These are phyloP conservation scores for Rutilus rutilus DNA, from an alignment of 2,113 vertebrate genomes.

Conservation along the genomic window DNA sequence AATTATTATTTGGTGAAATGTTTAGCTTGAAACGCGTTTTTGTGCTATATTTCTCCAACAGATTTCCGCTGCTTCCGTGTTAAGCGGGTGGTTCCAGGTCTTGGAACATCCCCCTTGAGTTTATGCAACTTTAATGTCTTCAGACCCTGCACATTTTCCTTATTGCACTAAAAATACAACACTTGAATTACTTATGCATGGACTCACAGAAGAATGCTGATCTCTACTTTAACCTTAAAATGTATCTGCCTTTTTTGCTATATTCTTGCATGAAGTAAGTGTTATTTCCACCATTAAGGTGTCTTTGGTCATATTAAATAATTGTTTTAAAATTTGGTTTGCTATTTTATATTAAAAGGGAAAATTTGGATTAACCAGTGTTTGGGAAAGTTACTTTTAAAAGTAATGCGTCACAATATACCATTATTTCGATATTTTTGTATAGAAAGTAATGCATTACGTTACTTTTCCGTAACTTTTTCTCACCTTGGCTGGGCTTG, in stretches of 20 bases:
- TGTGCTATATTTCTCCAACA: neutral
- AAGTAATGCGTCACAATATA: too few relatives aligned
- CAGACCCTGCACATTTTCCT: conserved; percentile 45
- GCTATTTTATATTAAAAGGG: neutral
- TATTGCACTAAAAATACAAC: conserved; percentile 56
- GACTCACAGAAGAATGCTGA: conserved; percentile 17
- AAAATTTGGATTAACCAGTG: too few relatives aligned
- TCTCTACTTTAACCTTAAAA: neutral
- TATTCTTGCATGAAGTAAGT: neutral
- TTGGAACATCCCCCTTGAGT: conserved; percentile 38
- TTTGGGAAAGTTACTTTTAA: too few relatives aligned
- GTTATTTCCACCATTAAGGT: neutral
- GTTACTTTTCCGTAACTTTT: too few relatives aligned
- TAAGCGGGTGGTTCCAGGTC: conserved; percentile 22
- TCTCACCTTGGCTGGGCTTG: too few relatives aligned
- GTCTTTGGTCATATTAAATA: neutral
- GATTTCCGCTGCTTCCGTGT: conserved; percentile 13
- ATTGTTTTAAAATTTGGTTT: neutral
- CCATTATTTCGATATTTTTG: too few relatives aligned
- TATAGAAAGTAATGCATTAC: too few relatives aligned
- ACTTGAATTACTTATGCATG: conserved; percentile 42
- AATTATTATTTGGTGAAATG: neutral
- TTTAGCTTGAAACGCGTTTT: neutral
- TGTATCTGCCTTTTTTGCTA: neutral
- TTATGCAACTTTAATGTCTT: conserved; percentile 56